Base-by-base conservation (phyloP, 2,888 invertebrate genomes). In the Aromia moschata region DNA sequence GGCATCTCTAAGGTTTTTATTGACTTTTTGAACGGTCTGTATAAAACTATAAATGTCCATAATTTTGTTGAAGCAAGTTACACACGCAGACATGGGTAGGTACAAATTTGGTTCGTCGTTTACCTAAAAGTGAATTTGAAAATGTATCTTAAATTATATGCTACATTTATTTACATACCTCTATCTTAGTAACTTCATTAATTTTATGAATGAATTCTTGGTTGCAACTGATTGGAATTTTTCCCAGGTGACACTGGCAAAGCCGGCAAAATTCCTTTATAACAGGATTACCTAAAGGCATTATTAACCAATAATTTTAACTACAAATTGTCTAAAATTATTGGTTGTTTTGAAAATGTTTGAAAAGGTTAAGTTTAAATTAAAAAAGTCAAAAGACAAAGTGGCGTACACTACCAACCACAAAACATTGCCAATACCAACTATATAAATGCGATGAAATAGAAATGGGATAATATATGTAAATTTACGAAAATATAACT, bases 61-160 rank as follows among this genome's bases (percentile, higher is more conserved):
- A n/a, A 74, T 59, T 31, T 60, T 64, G 31, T 62, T 38, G 52
- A 65, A 59, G 41, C 74, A 74, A 31, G 55, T 44, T 11, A 37
- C 30, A 46, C 74, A 74, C 20, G 73, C 61, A 31, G 49, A 56
- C 33, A 30, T 56, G 46, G 74, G 74, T 40, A 72, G 57, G 10
- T 51, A 14, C 9, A 56, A 49, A 11, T 45, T 58, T 15, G 58
- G 52, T n/a, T 66, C 67, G 58, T 66, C 63, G 41, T 62, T 60
- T 12, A 72, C 47, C 69, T 71, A 20, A 38, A 62, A 65, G 49
- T 49, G 44, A 15, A 0, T 15, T 9, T 15, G 17, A 40, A 36
- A 52, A n/a, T n/a, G n/a, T n/a, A n/a, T n/a, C n/a, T n/a, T n/a
- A n/a, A n/a, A n/a, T n/a, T n/a, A n/a, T n/a, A n/a, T n/a, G n/a